Conservation (phyloP, 2,797 vertebrate species). For the Brachyrhaphis roseni region DNA sequence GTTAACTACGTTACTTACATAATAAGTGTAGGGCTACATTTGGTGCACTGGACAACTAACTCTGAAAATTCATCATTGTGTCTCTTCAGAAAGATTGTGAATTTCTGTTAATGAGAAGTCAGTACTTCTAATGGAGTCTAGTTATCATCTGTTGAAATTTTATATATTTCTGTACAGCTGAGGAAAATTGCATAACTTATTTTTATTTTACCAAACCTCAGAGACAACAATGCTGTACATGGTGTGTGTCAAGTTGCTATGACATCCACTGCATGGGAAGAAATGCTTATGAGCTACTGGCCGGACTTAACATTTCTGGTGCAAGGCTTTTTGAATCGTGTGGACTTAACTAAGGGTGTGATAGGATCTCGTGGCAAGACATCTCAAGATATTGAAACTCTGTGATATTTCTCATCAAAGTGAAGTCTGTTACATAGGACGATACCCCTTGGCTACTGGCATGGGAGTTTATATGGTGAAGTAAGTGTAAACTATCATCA, state of each 20-base stretch:
- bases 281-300: not conserved
- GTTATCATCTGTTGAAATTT: not conserved
- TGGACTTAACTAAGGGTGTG: not conserved
- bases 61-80: not conserved
- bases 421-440: not conserved
- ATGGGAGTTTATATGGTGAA: not conserved
- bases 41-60: not conserved
- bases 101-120: not conserved
- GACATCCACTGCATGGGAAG: not conserved
- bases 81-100: not conserved
- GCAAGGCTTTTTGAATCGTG: not conserved
- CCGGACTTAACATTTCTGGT: not conserved
- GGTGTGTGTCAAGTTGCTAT: not conserved
- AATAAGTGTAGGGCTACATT: not conserved
- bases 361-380: not conserved
- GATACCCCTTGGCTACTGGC: not conserved
- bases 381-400: not conserved
- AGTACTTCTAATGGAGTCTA: not conserved
- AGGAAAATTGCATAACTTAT: not conserved
- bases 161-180: not conserved
- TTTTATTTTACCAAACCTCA: not conserved
- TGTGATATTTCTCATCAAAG: not conserved
- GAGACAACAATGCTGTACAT: not conserved
- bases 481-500: not conserved
- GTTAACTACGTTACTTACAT: not conserved